These are phyloP conservation scores for Gorsachius goisagi DNA, from an alignment of 2,113 vertebrate genomes.

Conservation along the genomic window DNA sequence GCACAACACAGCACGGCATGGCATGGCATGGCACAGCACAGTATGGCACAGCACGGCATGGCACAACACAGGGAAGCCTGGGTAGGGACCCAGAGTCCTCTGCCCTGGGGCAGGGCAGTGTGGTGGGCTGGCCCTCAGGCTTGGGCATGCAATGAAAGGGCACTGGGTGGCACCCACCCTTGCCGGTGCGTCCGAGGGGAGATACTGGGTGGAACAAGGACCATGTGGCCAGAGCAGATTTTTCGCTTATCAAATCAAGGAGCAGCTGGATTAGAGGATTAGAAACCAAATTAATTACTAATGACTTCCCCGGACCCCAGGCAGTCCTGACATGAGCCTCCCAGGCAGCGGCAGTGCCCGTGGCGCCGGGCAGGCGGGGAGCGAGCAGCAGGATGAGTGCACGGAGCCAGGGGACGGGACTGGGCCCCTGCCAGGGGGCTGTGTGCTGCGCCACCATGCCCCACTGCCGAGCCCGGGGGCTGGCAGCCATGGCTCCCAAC, in stretches of 20 bases:
- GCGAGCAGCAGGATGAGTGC: neutral
- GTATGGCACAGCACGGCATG: neutral
- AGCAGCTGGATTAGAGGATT: constrained; percentile 66
- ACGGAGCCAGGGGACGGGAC: fast-evolving
- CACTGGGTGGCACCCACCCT: neutral
- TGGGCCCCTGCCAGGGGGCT: fast-evolving
- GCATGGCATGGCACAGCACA: too few relatives aligned
- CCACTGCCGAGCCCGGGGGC: neutral
- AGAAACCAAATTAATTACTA: constrained; percentile 64
- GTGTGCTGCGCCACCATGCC: neutral
- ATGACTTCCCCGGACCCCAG: neutral
- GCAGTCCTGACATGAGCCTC: neutral
- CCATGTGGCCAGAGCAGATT: constrained; percentile 49
- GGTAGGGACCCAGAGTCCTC: neutral
- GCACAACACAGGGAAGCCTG: neutral
- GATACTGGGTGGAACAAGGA: neutral
- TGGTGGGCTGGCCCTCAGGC: neutral
- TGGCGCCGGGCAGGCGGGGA: fast-evolving
- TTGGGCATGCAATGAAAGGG: neutral
- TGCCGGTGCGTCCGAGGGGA: neutral
- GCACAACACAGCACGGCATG: neutral
- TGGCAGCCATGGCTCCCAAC: neutral
- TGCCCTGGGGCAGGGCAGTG: neutral
- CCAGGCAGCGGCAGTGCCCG: fast-evolving
- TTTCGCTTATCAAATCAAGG: constrained; percentile 59